Evolutionary conservation across 2,113 vertebrate species (phyloP).

Genomic region (Mobula hypostoma): DNA sequence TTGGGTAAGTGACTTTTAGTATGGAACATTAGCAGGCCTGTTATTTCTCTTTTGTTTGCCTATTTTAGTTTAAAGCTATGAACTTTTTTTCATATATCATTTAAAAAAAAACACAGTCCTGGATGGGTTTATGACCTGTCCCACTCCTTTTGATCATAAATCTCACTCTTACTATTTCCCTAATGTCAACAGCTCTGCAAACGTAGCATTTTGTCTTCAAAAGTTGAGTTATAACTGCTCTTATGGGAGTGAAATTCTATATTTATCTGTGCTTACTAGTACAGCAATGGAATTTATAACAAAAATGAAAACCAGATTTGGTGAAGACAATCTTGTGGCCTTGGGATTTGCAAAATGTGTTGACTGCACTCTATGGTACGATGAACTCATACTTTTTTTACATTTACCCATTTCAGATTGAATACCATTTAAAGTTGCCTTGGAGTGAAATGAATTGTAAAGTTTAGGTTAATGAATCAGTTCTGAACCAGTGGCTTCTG

Average conservation of each 20-base stretch:
- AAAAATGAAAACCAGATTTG: conserved; percentile 33
- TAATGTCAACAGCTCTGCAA: conserved; percentile 25
- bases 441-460: not conserved
- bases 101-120: not conserved
- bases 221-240: conserved; percentile 26
- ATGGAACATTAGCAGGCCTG: not conserved
- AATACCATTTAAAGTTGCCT: conserved; percentile 13
- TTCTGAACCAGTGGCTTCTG: conserved; percentile 10
- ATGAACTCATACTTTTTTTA: not conserved
- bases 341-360: conserved; percentile 18
- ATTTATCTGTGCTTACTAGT: conserved; percentile 27
- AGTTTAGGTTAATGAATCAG: not conserved
- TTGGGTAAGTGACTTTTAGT: not conserved
- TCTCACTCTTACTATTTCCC: conserved; percentile 32
- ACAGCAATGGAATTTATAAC: conserved; percentile 31
- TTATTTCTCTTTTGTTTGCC: not conserved
- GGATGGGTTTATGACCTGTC: not conserved
- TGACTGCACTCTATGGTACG: conserved; percentile 16
- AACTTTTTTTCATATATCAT: not conserved
- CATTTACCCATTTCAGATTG: not conserved
- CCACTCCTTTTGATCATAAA: conserved; percentile 23
- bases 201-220: conserved; percentile 25
- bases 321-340: not conserved
- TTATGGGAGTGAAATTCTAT: conserved; percentile 35
- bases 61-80: conserved; percentile 16